These are phyloP conservation scores for Lepus europaeus DNA, from an alignment of 2,113 vertebrate species.

Conservation along the genomic window DNA sequence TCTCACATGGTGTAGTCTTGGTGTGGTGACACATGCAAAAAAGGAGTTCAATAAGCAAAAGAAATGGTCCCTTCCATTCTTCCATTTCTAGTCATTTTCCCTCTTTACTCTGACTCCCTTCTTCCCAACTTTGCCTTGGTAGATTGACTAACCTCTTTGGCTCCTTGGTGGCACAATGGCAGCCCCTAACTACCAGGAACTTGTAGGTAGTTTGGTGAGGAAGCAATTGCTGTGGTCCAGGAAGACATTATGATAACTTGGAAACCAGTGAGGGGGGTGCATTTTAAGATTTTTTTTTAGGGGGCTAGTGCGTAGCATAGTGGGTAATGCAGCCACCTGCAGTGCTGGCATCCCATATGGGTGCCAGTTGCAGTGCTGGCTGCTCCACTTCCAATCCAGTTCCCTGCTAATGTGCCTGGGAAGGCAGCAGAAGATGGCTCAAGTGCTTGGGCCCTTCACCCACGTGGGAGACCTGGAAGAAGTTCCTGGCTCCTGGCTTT, in stretches of 20 bases:
- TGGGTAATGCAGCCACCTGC: no score
- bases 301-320: not conserved
- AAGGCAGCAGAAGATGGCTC: no score
- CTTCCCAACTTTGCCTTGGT: not conserved
- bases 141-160: not conserved
- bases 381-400: no score
- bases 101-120: not conserved
- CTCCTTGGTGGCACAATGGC: not conserved
- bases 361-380: no score
- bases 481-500: no score
- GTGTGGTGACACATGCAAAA: not conserved
- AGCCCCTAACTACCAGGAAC: not conserved
- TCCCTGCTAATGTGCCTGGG: no score
- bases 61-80: not conserved
- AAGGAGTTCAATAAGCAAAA: not conserved
- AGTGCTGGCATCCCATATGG: no score
- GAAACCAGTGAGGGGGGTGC: not conserved
- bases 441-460: no score
- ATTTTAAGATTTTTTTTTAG: constrained; percentile 28
- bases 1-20: not conserved
- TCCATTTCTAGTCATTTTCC: not conserved
- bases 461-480: no score
- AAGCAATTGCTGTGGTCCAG: not conserved
- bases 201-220: not conserved
- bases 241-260: not conserved